Evolutionary conservation across 2,113 vertebrate genomes (phyloP).

Genomic region (Macaca nemestrina): DNA sequence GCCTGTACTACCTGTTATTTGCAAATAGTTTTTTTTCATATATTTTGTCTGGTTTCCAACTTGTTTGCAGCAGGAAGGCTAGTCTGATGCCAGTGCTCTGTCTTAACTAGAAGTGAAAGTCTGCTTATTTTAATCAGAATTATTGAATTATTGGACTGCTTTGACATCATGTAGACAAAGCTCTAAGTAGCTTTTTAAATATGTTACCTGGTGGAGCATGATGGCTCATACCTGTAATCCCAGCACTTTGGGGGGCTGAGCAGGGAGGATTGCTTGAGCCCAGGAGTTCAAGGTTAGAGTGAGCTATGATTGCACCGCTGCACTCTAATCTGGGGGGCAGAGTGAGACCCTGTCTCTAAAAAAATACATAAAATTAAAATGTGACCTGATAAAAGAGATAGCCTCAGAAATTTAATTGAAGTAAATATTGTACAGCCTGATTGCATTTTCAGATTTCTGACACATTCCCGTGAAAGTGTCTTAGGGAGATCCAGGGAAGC

Average conservation of each 20-base stretch:
- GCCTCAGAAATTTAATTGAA: background rate
- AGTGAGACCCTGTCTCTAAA: too few species aligned
- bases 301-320: too few species aligned
- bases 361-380: background rate
- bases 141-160: background rate
- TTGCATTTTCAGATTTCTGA: slow-evolving; percentile 2
- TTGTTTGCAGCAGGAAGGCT: background rate
- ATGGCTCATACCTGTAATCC: too few species aligned
- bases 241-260: too few species aligned
- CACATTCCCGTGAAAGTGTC: background rate
- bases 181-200: background rate
- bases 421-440: background rate
- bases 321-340: too few species aligned
- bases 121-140: background rate
- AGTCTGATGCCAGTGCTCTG: background rate
- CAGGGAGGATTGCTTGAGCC: too few species aligned
- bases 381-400: background rate
- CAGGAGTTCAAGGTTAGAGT: too few species aligned
- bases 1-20: background rate
- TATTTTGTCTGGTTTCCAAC: background rate
- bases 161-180: background rate
- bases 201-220: background rate
- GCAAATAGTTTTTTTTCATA: background rate
- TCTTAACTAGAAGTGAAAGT: background rate
- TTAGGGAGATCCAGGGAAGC: background rate